These are phyloP conservation scores for Drosophila hydei DNA, from an alignment of 1,140 invertebrate genomes.

Conservation along the genomic window DNA sequence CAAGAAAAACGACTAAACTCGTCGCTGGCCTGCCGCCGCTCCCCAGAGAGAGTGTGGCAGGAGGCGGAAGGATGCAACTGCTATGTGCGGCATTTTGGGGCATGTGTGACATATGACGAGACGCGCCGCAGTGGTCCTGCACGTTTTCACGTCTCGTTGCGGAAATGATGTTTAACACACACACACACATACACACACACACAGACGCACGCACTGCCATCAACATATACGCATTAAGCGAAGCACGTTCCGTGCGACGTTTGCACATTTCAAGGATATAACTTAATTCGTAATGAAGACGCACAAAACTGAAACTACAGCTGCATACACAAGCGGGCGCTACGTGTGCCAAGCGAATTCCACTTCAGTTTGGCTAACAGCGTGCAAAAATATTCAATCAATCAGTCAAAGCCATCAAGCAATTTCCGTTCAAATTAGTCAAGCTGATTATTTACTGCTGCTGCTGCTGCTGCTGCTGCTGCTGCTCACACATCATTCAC, in stretches of 20 bases:
- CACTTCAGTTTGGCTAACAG: background rate
- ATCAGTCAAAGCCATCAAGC: slow-evolving; percentile 77
- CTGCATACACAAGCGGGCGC: slow-evolving; percentile 9
- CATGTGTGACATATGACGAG: slow-evolving; percentile 23
- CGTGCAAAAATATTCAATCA: slow-evolving; percentile 67
- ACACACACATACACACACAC: slow-evolving; percentile 33
- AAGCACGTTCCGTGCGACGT: slow-evolving; percentile 69
- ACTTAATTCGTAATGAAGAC: slow-evolving; percentile 79
- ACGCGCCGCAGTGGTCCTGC: slow-evolving; percentile 20
- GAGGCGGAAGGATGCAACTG: slow-evolving; percentile 5
- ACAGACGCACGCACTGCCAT: slow-evolving; percentile 30
- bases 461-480: slow-evolving; percentile 21
- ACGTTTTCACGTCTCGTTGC: slow-evolving; percentile 59
- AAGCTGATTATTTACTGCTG: slow-evolving; percentile 59
- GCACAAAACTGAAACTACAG: slow-evolving; percentile 49
- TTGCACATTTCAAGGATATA: slow-evolving; percentile 80
- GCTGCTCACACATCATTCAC: background rate
- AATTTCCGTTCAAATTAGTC: slow-evolving; percentile 72
- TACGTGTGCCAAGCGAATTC: too few relatives aligned
- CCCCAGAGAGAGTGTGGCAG: too few relatives aligned
- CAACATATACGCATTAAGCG: slow-evolving; percentile 30
- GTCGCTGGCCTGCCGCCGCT: background rate
- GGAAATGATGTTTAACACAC: slow-evolving; percentile 60
- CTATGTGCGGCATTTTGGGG: slow-evolving; percentile 10
- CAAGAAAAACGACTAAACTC: slow-evolving; percentile 12